Evolutionary conservation across 2,797 vertebrate genomes (phyloP), one percentile per base, ranked within the genome.

Genomic region (Peromyscus eremicus): DNA sequence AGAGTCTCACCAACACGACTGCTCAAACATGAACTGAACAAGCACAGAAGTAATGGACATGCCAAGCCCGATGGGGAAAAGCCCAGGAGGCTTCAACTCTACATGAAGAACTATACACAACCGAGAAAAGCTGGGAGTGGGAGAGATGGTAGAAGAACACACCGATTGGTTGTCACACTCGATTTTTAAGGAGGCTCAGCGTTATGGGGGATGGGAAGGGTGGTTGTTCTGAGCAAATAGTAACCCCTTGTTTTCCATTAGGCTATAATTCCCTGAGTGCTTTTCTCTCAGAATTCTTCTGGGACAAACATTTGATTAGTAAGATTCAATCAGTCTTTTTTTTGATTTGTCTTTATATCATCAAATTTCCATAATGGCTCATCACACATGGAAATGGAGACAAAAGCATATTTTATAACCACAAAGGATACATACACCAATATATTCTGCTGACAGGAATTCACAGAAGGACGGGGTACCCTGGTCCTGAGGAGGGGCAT

Each of bases 291-390:
- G 60, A 81, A 60, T 84, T 57, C 12, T 81, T 46, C 32, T 32
- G 75, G 52, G 66, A 95, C 43, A 85, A 94, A 19, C 12, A 76
- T 23, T 94, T 94, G 84, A 94, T 95, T 71, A 85, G 71, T 73
- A 77, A 29, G 40, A 91, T 91, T 85, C 77, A 89, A 14, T 29
- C 90, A 92, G 94, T 93, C 23, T 32, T 60, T 81, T 49, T 49
- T 52, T 52, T 49, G 11, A 27, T n/a, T 91, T 91, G 85, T 92
- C 77, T 96, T 81, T 88, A 23, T 84, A 62, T 52, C 34, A 92
- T 79, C 79, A 79, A 66, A 89, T 96, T 97, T 32, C 83, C 87
- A 64, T 75, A 9, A 85, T 2, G 19, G 57, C 79, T 95, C 76
- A 79, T 94, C 80, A 93, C 70, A 62, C 37, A 76, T 95, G 85